Evolutionary conservation across 2,888 invertebrate species (phyloP).

Genomic region (Caenorhabditis becei): DNA sequence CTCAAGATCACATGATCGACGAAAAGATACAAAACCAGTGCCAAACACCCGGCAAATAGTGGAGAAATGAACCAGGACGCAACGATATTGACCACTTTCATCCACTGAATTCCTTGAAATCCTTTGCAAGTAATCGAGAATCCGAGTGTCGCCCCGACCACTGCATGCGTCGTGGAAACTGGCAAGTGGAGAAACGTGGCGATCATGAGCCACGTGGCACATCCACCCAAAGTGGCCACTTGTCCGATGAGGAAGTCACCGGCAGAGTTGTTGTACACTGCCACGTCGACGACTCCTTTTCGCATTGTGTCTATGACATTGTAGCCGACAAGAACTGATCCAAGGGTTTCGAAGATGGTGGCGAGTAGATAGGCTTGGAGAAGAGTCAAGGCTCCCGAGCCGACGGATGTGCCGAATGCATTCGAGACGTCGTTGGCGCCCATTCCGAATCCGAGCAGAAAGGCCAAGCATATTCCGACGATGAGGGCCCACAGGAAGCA

Average conservation of each 20-base stretch:
- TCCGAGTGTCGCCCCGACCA: conserved; percentile 97
- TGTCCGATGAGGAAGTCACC: conserved; percentile 92
- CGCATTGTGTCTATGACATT: conserved; percentile 96
- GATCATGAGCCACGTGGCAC: conserved; percentile 92
- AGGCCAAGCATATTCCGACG: conserved; percentile 94
- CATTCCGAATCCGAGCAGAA: conserved; percentile 96
- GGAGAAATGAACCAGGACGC: conserved; percentile 98
- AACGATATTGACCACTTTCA: conserved; percentile 89
- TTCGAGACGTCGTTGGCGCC: conserved; percentile 99
- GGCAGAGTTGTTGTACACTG: conserved; percentile 89
- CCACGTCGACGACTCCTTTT: conserved; percentile 94
- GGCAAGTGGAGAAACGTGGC: conserved; percentile 96
- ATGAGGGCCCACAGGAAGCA: conserved; percentile 89
- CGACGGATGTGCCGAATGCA: conserved; percentile 89
- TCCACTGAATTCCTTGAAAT: conserved; percentile 90
- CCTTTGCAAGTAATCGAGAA: conserved; percentile 95
- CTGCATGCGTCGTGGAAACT: conserved; percentile 97
- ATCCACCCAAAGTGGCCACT: conserved; percentile 90
- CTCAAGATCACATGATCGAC: conserved; percentile 84
- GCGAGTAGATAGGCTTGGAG: conserved; percentile 94
- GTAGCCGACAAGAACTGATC: conserved; percentile 94
- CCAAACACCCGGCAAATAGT: conserved; percentile 91
- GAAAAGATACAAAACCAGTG: conserved; percentile 84
- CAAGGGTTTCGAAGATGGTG: conserved; percentile 95
- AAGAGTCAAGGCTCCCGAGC: conserved; percentile 65